These are phyloP conservation scores for Thamnaconus septentrionalis DNA, from an alignment of 2,113 vertebrate species.

Conservation along the genomic window DNA sequence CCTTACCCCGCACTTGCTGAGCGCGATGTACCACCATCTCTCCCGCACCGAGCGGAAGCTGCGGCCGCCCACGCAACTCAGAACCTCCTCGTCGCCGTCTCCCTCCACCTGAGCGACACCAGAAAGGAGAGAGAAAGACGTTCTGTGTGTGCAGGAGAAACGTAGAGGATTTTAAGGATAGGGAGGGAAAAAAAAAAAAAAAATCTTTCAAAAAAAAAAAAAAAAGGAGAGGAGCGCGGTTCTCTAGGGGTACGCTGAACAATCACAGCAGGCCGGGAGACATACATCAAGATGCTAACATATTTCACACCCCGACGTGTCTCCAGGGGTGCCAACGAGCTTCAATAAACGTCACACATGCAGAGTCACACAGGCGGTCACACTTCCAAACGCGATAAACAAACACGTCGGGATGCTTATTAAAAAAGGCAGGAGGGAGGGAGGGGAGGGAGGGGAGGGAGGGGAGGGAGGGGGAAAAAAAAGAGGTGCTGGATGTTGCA, in stretches of 20 bases:
- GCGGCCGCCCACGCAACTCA: constrained; percentile 87
- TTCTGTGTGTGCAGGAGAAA: no score
- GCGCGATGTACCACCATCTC: constrained; percentile 93
- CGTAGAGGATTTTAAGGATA: neutral
- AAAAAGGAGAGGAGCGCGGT: constrained; percentile 19
- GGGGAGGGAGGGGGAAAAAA: no score
- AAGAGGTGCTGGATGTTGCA: constrained; percentile 13
- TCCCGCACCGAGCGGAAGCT: constrained; percentile 92
- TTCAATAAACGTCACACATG: constrained; percentile 34
- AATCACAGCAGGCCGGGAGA: constrained; percentile 36
- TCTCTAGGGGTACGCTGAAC: constrained; percentile 36
- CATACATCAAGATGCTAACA: constrained; percentile 40
- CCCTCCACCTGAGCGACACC: constrained; percentile 74
- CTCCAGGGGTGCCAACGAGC: constrained; percentile 44
- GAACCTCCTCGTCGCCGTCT: constrained; percentile 78
- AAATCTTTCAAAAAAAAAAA: constrained; percentile 30
- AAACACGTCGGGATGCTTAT: constrained; percentile 33
- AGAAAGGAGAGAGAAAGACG: constrained; percentile 7
- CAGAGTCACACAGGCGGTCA: constrained; percentile 42
- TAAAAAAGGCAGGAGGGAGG: constrained; percentile 24
- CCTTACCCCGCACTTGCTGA: constrained; percentile 94
- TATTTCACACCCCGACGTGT: constrained; percentile 59
- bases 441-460: constrained; percentile 2
- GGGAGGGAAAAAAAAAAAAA: neutral
- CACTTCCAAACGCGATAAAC: constrained; percentile 53